Evolutionary conservation across 2,888 invertebrate species (phyloP), one percentile per base, ranked within the genome.

Genomic region (Oithona nana): DNA sequence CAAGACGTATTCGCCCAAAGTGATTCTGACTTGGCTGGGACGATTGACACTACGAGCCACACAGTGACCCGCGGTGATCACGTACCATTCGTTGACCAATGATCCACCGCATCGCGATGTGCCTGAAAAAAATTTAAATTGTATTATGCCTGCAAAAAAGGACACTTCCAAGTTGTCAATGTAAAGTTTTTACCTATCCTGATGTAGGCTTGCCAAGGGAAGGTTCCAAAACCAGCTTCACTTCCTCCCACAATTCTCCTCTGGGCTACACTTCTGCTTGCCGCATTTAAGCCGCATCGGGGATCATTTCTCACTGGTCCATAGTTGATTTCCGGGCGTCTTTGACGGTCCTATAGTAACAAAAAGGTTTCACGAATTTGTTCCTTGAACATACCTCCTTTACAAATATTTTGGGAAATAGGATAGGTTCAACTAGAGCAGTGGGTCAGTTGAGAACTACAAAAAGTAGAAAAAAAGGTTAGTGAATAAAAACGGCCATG

Each of bases 171-270:
- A n/a, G n/a, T n/a, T n/a, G n/a, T 20, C 2, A 49, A 49, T 20
- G n/a, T 1, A 3, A 76, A 89, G 90, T 52, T n/a, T n/a, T 90
- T 89, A 66, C 90, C 90, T 64, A 92, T 90, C 71, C 90, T 79
- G 70, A 92, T 92, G 75, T 92, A 92, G 0, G 90, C 80, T 79
- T 90, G 90, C 92, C 92, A 92, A 28, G 92, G 92, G 71, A 92
- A 92, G 65, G 88, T 87, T 24, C 89, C 90, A 73, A 92, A 92
- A 56, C 90, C 90, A 0, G 92, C 89, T 72, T 92, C 90, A 68
- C 89, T 68, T 0, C 92, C 92, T 0, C 92, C 92, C 24, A 92
- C 90, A 66, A 92, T 90, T 67, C 92, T 78, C 26, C 89, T 78
- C 71, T 89, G 89, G 0, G 89, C 89, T 16, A 86, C 84, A 71